Evolutionary conservation across 2,888 invertebrate genomes (phyloP).

Genomic region (Rambutsinella grinnellia): DNA sequence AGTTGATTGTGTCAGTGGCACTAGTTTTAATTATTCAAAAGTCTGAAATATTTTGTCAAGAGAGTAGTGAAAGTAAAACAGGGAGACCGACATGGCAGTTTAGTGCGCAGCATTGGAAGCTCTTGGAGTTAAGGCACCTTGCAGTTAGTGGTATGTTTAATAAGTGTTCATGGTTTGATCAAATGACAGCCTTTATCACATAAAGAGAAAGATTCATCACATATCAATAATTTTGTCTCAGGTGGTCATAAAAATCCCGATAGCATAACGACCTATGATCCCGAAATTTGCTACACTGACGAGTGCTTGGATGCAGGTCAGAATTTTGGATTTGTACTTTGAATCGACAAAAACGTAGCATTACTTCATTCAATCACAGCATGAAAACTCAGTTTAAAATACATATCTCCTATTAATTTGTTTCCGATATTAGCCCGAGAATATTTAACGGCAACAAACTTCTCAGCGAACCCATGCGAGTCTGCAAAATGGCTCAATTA

Average conservation of each 20-base stretch:
- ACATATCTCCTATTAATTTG: background rate
- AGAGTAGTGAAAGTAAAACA: background rate
- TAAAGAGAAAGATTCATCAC: too few relatives aligned
- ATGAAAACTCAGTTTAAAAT: background rate
- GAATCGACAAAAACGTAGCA: background rate
- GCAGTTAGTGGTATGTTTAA: conserved; percentile 37
- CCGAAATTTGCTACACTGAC: conserved; percentile 42
- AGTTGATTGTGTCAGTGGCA: background rate
- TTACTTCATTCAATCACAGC: background rate
- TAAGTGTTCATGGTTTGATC: too few relatives aligned
- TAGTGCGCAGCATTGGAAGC: conserved; percentile 48
- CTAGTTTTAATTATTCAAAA: background rate
- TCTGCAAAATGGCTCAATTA: conserved; percentile 46
- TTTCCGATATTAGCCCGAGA: conserved; percentile 30
- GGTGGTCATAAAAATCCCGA: conserved; percentile 43
- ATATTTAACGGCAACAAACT: conserved; percentile 38
- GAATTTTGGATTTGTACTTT: background rate
- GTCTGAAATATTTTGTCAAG: conserved; percentile 9
- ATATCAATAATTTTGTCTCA: conserved; percentile 8
- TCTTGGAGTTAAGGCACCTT: conserved; percentile 34
- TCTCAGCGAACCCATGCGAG: conserved; percentile 42
- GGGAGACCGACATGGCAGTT: conserved; percentile 46
- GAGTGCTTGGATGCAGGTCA: conserved; percentile 46
- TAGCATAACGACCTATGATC: conserved; percentile 34
- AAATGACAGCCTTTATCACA: too few relatives aligned